Evolutionary conservation across 30 jellyfish, hydroid and myxozoan genomes (phyloP).

Genomic region (Pelagia noctiluca): DNA sequence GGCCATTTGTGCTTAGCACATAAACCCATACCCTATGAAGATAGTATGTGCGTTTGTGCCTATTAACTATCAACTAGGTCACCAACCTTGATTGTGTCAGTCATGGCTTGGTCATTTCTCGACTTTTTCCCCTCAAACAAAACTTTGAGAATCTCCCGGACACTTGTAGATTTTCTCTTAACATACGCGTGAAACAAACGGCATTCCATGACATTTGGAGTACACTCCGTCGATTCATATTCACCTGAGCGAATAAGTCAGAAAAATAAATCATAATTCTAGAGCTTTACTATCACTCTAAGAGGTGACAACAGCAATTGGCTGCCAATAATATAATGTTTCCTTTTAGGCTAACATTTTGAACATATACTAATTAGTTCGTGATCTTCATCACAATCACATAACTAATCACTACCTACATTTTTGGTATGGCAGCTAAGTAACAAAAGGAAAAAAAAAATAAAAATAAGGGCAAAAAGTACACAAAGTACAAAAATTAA

Average conservation of each 20-base stretch:
- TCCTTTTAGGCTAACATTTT: too few relatives aligned
- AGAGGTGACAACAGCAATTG: background rate
- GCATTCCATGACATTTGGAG: slow-evolving; percentile 57
- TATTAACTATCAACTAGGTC: background rate
- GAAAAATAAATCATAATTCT: background rate
- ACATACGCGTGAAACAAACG: slow-evolving; percentile 63
- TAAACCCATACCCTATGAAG: too few relatives aligned
- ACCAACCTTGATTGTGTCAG: slow-evolving; percentile 60
- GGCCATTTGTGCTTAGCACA: too few relatives aligned
- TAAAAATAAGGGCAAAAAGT: too few relatives aligned
- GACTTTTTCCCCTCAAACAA: slow-evolving; percentile 63
- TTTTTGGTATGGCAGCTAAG: too few relatives aligned
- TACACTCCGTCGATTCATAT: slow-evolving; percentile 72
- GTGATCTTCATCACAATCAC: too few relatives aligned
- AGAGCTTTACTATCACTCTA: background rate
- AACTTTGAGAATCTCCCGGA: slow-evolving; percentile 47
- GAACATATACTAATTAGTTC: too few relatives aligned
- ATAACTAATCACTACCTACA: too few relatives aligned
- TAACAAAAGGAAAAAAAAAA: too few relatives aligned
- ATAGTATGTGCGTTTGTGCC: too few relatives aligned
- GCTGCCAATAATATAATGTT: background rate
- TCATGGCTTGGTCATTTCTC: slow-evolving; percentile 76
- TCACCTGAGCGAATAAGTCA: slow-evolving; percentile 25
- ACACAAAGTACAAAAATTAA: too few relatives aligned
- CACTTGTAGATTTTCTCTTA: slow-evolving; percentile 41